Percentiles rank a stretch among this genome's conserved stretches.
Conservation (phyloP, 2,888 invertebrate species). For the Sesamia inferens region DNA sequence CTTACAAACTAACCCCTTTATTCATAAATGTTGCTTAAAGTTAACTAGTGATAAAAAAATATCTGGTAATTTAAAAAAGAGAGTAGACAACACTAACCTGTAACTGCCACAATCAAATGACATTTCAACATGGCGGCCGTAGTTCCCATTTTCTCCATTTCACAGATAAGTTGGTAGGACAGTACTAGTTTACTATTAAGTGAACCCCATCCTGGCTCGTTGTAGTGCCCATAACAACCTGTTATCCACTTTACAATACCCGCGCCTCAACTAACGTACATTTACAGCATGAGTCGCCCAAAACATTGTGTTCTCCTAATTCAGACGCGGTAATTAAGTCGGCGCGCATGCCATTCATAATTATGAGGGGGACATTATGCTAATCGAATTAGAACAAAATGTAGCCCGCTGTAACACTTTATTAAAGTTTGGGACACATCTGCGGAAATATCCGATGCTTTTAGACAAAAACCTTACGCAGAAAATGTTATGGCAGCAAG, state of each 20-base stretch:
- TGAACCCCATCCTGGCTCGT: not conserved
- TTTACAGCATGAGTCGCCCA: constrained; percentile 28
- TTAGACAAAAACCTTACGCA: not conserved
- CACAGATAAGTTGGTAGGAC: too few relatives aligned
- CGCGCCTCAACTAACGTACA: constrained; percentile 31
- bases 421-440: constrained; percentile 44
- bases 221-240: constrained; percentile 13
- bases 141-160: too few relatives aligned
- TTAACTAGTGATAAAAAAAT: too few relatives aligned
- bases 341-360: constrained; percentile 47
- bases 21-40: too few relatives aligned
- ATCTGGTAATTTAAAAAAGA: too few relatives aligned
- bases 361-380: constrained; percentile 58
- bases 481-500: not conserved
- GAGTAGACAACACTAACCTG: too few relatives aligned
- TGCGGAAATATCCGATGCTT: not conserved
- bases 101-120: too few relatives aligned
- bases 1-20: too few relatives aligned
- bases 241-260: constrained; percentile 38
- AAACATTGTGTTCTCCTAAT: constrained; percentile 42
- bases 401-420: constrained; percentile 52
- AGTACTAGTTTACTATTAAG: not conserved
- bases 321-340: constrained; percentile 43
- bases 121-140: too few relatives aligned
- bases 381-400: constrained; percentile 63